phyloP scores from a whole-genome alignment of 2,888 invertebrate genomes.

The Scaeva pyrastri region DNA sequence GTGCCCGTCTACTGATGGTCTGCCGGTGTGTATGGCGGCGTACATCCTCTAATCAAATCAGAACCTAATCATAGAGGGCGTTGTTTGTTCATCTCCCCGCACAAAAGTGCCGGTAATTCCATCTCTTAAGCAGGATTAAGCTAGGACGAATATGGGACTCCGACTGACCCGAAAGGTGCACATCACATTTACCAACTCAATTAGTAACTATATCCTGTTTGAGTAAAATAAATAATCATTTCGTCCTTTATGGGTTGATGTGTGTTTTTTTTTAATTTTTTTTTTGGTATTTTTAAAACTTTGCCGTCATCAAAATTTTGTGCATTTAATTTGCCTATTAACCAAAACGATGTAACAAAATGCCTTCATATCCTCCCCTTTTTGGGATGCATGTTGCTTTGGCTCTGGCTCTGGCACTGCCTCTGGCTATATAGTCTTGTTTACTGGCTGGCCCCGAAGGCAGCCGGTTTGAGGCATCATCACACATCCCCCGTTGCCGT shows the following conservation, averaged over 20 bases:
- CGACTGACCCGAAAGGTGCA: background rate
- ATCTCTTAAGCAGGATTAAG: slow-evolving; percentile 49
- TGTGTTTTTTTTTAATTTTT: background rate
- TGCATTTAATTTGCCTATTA: slow-evolving; percentile 75
- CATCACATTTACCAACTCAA: slow-evolving; percentile 46
- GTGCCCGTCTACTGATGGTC: too few relatives aligned
- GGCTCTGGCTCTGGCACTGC: background rate
- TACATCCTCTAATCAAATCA: slow-evolving; percentile 74
- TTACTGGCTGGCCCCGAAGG: slow-evolving; percentile 25
- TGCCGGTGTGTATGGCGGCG: slow-evolving; percentile 36
- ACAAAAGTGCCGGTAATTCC: slow-evolving; percentile 43
- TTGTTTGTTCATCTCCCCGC: slow-evolving; percentile 24
- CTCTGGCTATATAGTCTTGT: slow-evolving; percentile 23
- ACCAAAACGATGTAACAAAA: slow-evolving; percentile 59
- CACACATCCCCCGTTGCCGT: slow-evolving; percentile 7
- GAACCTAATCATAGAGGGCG: slow-evolving; percentile 70
- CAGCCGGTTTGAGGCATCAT: slow-evolving; percentile 38
- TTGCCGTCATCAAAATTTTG: slow-evolving; percentile 67
- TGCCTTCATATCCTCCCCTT: slow-evolving; percentile 22
- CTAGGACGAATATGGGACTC: background rate
- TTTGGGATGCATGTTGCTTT: slow-evolving; percentile 28
- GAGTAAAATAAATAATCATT: slow-evolving; percentile 62
- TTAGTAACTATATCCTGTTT: slow-evolving; percentile 70
- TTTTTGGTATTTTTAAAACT: slow-evolving; percentile 14
- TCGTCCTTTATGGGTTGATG: slow-evolving; percentile 40